Percentiles rank a stretch among this genome's conserved stretches.
Evolutionary conservation across 2,888 invertebrate species (phyloP).

Genomic region (Phorcus lineatus): DNA sequence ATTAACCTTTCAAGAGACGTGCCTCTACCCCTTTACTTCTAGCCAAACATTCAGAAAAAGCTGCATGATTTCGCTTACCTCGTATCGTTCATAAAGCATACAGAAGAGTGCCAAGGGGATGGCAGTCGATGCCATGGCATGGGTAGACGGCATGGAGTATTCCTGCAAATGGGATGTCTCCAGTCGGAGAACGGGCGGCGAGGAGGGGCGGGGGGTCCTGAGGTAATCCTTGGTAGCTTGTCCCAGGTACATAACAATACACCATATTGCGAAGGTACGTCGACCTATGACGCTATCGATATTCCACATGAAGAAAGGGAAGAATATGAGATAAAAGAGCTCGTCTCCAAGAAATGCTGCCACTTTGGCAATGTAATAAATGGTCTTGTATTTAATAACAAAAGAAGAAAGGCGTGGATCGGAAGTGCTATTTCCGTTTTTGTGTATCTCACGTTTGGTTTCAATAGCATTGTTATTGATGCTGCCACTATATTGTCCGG

Average conservation of each 20-base stretch:
- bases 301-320: conserved; percentile 62
- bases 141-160: conserved; percentile 65
- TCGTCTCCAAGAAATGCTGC: conserved; percentile 65
- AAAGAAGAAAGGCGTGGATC: not conserved
- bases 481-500: not conserved
- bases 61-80: conserved; percentile 46
- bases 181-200: conserved; percentile 61
- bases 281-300: conserved; percentile 53
- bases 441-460: not conserved
- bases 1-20: no score
- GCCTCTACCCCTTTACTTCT: no score
- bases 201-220: conserved; percentile 60
- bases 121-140: conserved; percentile 64
- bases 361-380: conserved; percentile 54
- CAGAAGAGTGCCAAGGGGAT: conserved; percentile 58
- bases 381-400: conserved; percentile 42
- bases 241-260: conserved; percentile 62
- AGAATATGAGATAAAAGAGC: conserved; percentile 57
- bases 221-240: conserved; percentile 63
- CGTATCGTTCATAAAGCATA: conserved; percentile 51
- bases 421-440: not conserved
- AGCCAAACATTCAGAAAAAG: no score
- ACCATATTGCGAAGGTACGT: conserved; percentile 57
- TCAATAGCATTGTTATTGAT: conserved; percentile 11
- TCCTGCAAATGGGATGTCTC: conserved; percentile 61